These are phyloP conservation scores for Mareca strepera DNA, from an alignment of 2,797 vertebrate species.

Conservation along the genomic window DNA sequence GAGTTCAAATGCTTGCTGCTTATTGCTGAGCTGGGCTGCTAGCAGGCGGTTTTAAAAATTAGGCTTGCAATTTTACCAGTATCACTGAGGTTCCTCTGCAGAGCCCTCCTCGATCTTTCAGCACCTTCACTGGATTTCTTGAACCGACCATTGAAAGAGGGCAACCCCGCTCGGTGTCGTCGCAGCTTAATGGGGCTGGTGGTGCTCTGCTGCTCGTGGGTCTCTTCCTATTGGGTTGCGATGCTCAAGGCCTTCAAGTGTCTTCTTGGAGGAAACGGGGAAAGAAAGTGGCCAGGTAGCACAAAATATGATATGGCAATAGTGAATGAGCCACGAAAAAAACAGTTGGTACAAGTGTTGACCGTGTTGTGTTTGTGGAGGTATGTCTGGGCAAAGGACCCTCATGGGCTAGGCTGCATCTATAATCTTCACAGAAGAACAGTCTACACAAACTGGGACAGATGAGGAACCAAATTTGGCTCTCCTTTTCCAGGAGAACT, in stretches of 20 bases:
- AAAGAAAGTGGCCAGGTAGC: background rate
- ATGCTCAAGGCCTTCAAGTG: background rate
- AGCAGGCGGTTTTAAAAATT: background rate
- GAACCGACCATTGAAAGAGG: fast-evolving
- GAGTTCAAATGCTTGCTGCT: conserved; percentile 9
- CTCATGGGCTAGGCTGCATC: background rate
- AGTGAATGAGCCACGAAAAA: background rate
- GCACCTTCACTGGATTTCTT: background rate
- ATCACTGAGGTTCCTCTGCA: background rate
- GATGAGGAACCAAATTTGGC: background rate
- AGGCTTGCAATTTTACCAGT: background rate
- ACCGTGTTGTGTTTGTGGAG: background rate
- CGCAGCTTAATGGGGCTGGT: background rate
- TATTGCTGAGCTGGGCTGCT: conserved; percentile 4
- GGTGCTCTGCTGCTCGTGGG: background rate
- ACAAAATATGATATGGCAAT: background rate
- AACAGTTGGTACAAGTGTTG: background rate
- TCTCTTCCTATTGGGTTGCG: background rate
- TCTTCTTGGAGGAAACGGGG: background rate
- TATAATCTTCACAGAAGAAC: background rate
- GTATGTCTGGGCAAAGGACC: background rate
- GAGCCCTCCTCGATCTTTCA: background rate
- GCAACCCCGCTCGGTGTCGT: fast-evolving
- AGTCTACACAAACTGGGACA: background rate
- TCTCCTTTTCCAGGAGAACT: background rate